These are phyloP conservation scores for Hypomecis atomaria DNA, from an alignment of 2,888 invertebrate genomes.

Conservation along the genomic window DNA sequence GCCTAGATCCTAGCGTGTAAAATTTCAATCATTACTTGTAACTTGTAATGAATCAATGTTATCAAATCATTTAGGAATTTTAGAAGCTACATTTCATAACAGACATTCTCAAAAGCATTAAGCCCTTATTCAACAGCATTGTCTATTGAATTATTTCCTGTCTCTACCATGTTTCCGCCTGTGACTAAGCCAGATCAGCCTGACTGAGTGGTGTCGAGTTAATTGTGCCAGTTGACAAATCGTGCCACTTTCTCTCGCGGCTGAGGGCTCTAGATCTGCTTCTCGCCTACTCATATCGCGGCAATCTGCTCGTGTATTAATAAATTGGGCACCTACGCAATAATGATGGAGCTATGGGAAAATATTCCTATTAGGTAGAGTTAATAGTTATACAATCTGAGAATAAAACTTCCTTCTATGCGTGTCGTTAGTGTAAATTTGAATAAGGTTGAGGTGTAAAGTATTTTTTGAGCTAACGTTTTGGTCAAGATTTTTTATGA, in stretches of 20 bases:
- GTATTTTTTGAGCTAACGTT: no score
- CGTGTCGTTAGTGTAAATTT: no score
- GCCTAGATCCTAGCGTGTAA: no score
- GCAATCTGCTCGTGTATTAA: conserved; percentile 28
- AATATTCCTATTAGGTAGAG: not conserved
- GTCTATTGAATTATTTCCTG: conserved; percentile 17
- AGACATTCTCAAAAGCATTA: not conserved
- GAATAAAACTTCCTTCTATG: not conserved
- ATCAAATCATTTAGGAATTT: no score
- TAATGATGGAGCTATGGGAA: conserved; percentile 16
- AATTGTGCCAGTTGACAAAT: conserved; percentile 48
- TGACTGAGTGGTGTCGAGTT: conserved; percentile 40
- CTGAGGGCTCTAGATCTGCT: conserved; percentile 39
- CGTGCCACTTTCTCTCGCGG: conserved; percentile 48
- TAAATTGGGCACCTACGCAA: conserved; percentile 30
- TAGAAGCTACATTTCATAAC: no score
- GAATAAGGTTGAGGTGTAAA: no score
- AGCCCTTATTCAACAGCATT: not conserved
- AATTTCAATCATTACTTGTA: no score
- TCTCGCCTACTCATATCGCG: conserved; percentile 42
- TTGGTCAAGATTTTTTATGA: no score
- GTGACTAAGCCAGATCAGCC: conserved; percentile 29
- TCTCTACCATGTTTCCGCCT: conserved; percentile 26
- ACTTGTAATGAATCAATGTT: no score
- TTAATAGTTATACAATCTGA: not conserved